Evolutionary conservation across 2,888 invertebrate genomes (phyloP).

Genomic region (Bugula neritina): DNA sequence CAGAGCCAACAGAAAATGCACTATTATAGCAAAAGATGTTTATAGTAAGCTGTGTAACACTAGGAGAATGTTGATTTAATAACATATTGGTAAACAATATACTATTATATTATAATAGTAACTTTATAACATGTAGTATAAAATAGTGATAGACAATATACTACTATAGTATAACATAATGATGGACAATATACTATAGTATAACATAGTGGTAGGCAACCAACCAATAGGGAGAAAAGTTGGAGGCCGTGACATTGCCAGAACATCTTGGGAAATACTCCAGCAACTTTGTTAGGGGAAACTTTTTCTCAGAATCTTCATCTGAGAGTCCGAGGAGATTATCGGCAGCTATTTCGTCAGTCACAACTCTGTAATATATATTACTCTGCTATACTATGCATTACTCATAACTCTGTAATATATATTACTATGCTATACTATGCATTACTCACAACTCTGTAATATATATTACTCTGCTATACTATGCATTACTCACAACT

Average conservation of each 20-base stretch:
- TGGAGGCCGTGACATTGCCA: background rate
- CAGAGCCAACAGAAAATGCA: too few relatives aligned
- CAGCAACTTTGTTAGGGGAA: background rate
- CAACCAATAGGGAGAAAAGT: constrained; percentile 4
- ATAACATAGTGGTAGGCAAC: background rate
- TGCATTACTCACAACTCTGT: too few relatives aligned
- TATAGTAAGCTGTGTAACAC: too few relatives aligned
- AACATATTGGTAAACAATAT: too few relatives aligned
- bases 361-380: background rate
- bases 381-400: too few relatives aligned
- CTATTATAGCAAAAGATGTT: too few relatives aligned
- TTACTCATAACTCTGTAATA: too few relatives aligned
- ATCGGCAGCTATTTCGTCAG: constrained; percentile 49
- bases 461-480: too few relatives aligned
- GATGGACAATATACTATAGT: background rate
- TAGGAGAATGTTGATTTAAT: too few relatives aligned
- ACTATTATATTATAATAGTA: background rate
- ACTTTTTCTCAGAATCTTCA: constrained; percentile 71
- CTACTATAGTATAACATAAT: background rate
- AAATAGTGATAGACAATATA: background rate
- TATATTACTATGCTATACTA: too few relatives aligned
- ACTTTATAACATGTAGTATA: background rate
- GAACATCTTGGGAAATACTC: background rate
- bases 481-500: too few relatives aligned
- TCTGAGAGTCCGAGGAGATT: constrained; percentile 89